These are phyloP conservation scores for Bombus pascuorum DNA, from an alignment of 1,140 invertebrate species.

Conservation along the genomic window DNA sequence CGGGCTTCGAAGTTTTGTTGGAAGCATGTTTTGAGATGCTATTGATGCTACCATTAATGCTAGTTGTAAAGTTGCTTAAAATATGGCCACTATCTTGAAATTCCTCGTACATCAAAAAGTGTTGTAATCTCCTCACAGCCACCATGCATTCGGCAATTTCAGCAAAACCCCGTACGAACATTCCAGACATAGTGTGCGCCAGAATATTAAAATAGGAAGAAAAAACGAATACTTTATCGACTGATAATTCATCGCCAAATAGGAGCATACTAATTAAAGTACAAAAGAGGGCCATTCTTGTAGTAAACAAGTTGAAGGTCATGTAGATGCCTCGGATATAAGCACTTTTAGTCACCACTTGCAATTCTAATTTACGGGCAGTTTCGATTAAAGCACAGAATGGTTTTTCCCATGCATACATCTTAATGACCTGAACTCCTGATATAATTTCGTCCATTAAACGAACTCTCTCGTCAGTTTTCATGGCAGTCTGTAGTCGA, in stretches of 20 bases:
- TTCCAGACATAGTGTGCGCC: constrained; percentile 86
- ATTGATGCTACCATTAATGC: constrained; percentile 60
- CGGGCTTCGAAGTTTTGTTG: constrained; percentile 46
- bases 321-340: constrained; percentile 89
- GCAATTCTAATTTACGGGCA: constrained; percentile 85
- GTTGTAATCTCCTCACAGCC: constrained; percentile 84
- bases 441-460: constrained; percentile 91
- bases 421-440: constrained; percentile 90
- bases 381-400: constrained; percentile 85
- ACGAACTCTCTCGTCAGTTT: constrained; percentile 89
- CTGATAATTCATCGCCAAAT: constrained; percentile 82
- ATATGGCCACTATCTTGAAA: constrained; percentile 67
- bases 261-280: constrained; percentile 85
- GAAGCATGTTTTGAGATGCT: constrained; percentile 50
- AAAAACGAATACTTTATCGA: constrained; percentile 86
- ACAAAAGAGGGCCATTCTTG: constrained; percentile 86
- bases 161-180: constrained; percentile 88
- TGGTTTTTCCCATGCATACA: constrained; percentile 91
- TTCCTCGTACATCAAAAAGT: constrained; percentile 83
- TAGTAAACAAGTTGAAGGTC: constrained; percentile 88
- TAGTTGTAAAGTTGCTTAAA: constrained; percentile 1
- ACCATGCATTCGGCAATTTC: constrained; percentile 85
- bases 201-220: constrained; percentile 86
- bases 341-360: constrained; percentile 85
- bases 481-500: constrained; percentile 85